Percentiles rank a stretch among this genome's conserved stretches.
These are phyloP conservation scores for Heliconius sara DNA, from an alignment of 2,888 invertebrate genomes.

Conservation along the genomic window DNA sequence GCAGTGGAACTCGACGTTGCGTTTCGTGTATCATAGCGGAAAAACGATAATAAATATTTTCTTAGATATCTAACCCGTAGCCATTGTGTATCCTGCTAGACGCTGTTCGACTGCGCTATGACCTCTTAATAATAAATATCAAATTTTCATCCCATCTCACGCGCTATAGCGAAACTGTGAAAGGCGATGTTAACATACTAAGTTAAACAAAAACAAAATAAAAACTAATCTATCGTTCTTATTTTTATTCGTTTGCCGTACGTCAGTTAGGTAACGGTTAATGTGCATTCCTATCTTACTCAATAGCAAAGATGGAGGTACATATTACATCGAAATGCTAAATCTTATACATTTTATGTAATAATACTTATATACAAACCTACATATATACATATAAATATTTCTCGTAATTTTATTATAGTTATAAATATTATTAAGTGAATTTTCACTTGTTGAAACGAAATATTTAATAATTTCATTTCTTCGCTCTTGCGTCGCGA, in stretches of 20 bases:
- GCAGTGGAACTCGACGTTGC: too few relatives aligned
- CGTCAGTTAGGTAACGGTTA: slow-evolving; percentile 27
- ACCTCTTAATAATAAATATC: too few relatives aligned
- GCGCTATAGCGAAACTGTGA: slow-evolving; percentile 5
- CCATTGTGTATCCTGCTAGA: too few relatives aligned
- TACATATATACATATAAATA: neutral
- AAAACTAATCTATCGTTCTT: slow-evolving; percentile 8
- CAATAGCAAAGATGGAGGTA: slow-evolving; percentile 25
- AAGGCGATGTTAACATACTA: slow-evolving; percentile 18
- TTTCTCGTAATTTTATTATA: neutral
- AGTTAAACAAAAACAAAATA: slow-evolving; percentile 9
- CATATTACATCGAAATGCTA: slow-evolving; percentile 11
- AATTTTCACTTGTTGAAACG: too few relatives aligned
- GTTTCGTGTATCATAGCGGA: too few relatives aligned
- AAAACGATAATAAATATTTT: too few relatives aligned
- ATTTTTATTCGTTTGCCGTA: slow-evolving; percentile 20
- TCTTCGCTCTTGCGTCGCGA: too few relatives aligned
- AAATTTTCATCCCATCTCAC: neutral
- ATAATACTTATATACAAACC: neutral
- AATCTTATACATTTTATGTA: slow-evolving; percentile 12
- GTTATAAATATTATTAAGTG: neutral
- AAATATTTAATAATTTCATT: too few relatives aligned
- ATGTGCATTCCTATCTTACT: slow-evolving; percentile 25
- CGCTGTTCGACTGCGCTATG: too few relatives aligned
- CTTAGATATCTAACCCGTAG: too few relatives aligned